Evolutionary conservation across 1,140 invertebrate species (phyloP).

Genomic region (Drosophila obscura): DNA sequence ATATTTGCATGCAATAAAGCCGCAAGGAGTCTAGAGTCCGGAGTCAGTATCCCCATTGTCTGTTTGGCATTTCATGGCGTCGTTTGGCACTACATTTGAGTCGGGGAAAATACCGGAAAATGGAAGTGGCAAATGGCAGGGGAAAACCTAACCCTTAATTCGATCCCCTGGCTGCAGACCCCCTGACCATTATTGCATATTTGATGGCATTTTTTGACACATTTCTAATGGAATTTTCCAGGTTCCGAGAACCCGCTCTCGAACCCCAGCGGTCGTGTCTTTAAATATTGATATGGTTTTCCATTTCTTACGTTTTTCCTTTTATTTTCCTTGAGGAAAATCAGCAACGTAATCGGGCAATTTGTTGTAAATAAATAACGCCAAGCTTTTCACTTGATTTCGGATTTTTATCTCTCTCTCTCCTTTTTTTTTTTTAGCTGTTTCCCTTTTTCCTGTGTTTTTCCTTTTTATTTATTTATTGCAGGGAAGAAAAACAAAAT

Average conservation of each 20-base stretch:
- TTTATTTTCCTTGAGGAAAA: neutral
- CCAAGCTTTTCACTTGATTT: conserved; percentile 36
- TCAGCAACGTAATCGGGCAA: conserved; percentile 47
- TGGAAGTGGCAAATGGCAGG: conserved; percentile 2
- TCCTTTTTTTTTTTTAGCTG: neutral
- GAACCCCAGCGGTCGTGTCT: conserved; percentile 6
- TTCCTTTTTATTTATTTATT: conserved; percentile 58
- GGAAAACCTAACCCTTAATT: conserved; percentile 12
- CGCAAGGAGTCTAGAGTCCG: conserved; percentile 49
- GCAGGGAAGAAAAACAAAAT: conserved; percentile 47
- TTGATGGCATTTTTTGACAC: conserved; percentile 63
- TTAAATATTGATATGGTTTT: conserved; percentile 54
- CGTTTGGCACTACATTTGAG: conserved; percentile 51
- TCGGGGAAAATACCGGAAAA: conserved; percentile 38
- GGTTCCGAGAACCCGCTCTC: neutral
- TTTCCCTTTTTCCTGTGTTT: neutral
- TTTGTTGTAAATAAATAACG: conserved; percentile 66
- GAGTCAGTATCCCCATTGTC: conserved; percentile 45
- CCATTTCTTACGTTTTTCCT: conserved; percentile 5
- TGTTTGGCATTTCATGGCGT: conserved; percentile 60
- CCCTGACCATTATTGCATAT: conserved; percentile 64
- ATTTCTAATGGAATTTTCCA: conserved; percentile 57
- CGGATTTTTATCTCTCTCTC: conserved; percentile 6
- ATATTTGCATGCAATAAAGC: conserved; percentile 72
- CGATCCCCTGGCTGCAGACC: conserved; percentile 26